Percentiles rank a stretch among this genome's conserved stretches.
Conservation (phyloP, 64 coral and sea anemone species). For the Acropora tenuis region DNA sequence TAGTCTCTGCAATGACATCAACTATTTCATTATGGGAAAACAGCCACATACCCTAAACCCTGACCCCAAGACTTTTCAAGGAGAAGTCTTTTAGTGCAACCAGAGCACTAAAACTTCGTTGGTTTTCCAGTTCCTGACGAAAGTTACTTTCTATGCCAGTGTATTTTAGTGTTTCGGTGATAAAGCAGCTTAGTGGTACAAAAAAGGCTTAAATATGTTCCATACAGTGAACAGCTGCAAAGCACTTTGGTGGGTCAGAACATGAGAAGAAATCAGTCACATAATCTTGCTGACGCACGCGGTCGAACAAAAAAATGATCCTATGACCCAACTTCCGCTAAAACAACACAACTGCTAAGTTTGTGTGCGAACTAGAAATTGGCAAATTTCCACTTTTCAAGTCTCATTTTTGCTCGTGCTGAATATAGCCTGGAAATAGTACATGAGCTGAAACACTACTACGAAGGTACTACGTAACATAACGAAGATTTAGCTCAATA, state of each 20-base stretch:
- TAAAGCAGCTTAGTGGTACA: not conserved
- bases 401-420: too few species aligned
- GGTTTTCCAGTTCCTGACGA: too few species aligned
- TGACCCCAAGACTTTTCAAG: too few species aligned
- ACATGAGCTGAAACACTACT: not conserved
- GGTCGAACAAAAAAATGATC: too few species aligned
- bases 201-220: too few species aligned
- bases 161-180: not conserved
- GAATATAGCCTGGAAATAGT: not conserved
- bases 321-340: slow-evolving; percentile 8
- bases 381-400: not conserved
- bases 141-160: not conserved
- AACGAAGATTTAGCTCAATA: not conserved
- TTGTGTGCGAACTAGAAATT: not conserved
- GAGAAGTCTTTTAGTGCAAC: too few species aligned
- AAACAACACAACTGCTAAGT: too few species aligned
- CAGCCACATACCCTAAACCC: too few species aligned
- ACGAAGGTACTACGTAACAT: not conserved
- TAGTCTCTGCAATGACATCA: too few species aligned
- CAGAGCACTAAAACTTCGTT: not conserved
- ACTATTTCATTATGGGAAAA: too few species aligned
- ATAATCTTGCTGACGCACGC: too few species aligned
- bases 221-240: not conserved
- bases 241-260: not conserved
- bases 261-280: not conserved